Percentiles rank a stretch among this genome's conserved stretches.
Conservation (phyloP, 2,113 vertebrate species). For the Tachysurus fulvidraco region DNA sequence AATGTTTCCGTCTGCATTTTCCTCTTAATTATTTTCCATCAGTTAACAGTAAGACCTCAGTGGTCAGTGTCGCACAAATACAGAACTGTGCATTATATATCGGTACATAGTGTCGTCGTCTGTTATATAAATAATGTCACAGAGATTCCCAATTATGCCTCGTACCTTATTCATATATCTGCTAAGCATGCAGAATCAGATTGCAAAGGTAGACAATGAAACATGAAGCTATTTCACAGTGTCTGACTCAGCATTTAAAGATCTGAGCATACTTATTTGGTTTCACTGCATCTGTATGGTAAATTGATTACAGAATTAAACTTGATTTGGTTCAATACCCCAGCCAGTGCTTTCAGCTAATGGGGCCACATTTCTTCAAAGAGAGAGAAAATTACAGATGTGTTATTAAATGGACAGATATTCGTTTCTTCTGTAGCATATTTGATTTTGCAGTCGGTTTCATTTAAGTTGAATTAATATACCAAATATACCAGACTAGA, state of each 20-base stretch:
- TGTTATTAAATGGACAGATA: neutral
- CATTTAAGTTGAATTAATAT: neutral
- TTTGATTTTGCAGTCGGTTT: neutral
- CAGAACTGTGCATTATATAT: constrained; percentile 32
- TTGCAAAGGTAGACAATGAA: neutral
- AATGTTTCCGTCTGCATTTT: constrained; percentile 11
- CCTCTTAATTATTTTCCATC: neutral
- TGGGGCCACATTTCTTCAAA: neutral
- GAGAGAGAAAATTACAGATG: neutral
- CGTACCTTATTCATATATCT: constrained; percentile 59
- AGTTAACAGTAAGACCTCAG: neutral
- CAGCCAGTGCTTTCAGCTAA: neutral
- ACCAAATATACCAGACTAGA: neutral
- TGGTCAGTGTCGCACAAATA: neutral
- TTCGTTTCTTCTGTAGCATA: neutral
- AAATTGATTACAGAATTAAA: constrained; percentile 28
- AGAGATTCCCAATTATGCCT: constrained; percentile 48
- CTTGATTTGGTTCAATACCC: constrained; percentile 8
- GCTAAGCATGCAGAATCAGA: neutral
- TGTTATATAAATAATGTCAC: constrained; percentile 22
- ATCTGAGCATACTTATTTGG: neutral
- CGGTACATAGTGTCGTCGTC: constrained; percentile 55
- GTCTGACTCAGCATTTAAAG: neutral
- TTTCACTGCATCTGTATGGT: neutral
- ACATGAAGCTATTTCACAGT: neutral